These are phyloP conservation scores for Drosophila miranda DNA, from an alignment of 1,140 invertebrate genomes.

Conservation along the genomic window DNA sequence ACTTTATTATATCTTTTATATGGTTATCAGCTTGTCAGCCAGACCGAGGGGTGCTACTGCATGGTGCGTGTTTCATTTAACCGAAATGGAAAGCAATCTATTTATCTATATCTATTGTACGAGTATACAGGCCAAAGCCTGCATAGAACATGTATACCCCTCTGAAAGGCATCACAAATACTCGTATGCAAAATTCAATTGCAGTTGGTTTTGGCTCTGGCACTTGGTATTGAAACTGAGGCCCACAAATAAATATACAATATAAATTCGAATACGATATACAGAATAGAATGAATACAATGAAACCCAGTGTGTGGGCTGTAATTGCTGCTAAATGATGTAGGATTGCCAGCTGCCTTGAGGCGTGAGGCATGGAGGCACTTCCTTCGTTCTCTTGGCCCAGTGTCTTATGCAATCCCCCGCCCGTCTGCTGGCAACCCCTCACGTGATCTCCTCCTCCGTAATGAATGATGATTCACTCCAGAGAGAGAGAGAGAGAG, in stretches of 20 bases:
- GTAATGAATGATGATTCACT: constrained; percentile 25
- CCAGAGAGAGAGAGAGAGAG: not conserved
- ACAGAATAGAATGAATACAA: constrained; percentile 15
- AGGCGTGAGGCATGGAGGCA: not conserved
- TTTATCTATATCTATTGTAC: too few relatives aligned
- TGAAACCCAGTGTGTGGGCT: constrained; percentile 18
- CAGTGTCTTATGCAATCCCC: constrained; percentile 26
- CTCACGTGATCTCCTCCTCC: constrained; percentile 33
- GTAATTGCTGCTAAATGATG: constrained; percentile 50
- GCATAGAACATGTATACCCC: not conserved
- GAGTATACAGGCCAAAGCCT: too few relatives aligned
- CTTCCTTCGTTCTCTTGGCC: constrained; percentile 9
- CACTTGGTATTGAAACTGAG: constrained; percentile 25
- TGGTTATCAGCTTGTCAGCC: too few relatives aligned
- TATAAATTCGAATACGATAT: not conserved
- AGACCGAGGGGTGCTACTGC: too few relatives aligned
- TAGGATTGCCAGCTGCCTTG: constrained; percentile 36
- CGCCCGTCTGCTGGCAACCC: too few relatives aligned
- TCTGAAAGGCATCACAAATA: not conserved
- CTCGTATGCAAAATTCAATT: constrained; percentile 25
- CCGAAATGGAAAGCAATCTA: too few relatives aligned
- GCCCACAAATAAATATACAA: constrained; percentile 21
- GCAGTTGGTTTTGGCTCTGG: constrained; percentile 33
- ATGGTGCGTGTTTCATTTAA: too few relatives aligned
- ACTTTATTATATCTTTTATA: too few relatives aligned